Percentiles rank a stretch among this genome's conserved stretches.
Evolutionary conservation across 2,888 invertebrate genomes (phyloP).

Genomic region (Amphiduros pacificus): DNA sequence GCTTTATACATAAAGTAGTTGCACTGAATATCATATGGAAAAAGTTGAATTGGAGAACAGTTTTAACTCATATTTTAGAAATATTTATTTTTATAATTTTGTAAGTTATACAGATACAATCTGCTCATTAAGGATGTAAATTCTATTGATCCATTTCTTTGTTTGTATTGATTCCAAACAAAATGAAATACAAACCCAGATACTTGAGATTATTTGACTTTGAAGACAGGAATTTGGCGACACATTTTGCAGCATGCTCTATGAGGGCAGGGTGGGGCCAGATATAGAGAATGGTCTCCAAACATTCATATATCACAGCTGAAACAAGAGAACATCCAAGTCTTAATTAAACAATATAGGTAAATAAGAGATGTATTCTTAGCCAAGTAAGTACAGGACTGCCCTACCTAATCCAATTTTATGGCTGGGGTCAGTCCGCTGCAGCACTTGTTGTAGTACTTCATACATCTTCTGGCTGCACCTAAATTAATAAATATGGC

Average conservation of each 20-base stretch:
- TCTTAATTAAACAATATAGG: no score
- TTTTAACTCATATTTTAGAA: no score
- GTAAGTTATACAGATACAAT: no score
- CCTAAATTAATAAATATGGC: no score
- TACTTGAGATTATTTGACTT: constrained; percentile 42
- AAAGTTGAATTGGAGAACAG: no score
- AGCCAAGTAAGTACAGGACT: constrained; percentile 1
- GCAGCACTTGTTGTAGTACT: constrained; percentile 42
- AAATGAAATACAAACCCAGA: constrained; percentile 40
- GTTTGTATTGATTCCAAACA: no score
- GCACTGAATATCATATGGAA: no score
- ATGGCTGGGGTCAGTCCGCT: constrained; percentile 43
- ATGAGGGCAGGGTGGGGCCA: constrained; percentile 37
- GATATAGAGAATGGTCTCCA: constrained; percentile 42
- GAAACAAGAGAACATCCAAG: not conserved
- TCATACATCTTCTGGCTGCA: constrained; percentile 34
- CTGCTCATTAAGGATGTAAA: no score
- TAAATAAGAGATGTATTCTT: no score
- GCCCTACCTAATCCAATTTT: constrained; percentile 45
- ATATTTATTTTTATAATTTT: no score
- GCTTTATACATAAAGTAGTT: no score
- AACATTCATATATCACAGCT: constrained; percentile 51
- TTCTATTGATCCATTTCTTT: not conserved
- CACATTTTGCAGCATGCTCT: constrained; percentile 40
- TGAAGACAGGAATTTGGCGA: constrained; percentile 44